Conservation (phyloP, 2,888 invertebrate genomes). For the Strigamia maritima region DNA sequence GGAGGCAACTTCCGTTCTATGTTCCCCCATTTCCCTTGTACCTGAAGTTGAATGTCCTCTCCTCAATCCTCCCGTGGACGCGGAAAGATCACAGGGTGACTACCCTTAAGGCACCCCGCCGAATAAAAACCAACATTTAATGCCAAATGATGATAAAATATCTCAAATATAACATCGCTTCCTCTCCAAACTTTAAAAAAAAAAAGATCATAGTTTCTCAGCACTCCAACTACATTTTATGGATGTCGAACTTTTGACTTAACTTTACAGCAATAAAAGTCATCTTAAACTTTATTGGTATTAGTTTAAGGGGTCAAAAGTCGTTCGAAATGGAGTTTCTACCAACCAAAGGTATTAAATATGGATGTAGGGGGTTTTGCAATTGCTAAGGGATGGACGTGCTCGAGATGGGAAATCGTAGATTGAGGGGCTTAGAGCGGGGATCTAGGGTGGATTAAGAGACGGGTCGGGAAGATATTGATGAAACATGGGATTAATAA, state of each 20-base stretch:
- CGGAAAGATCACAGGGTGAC: neutral
- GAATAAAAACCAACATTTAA: neutral
- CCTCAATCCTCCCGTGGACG: neutral
- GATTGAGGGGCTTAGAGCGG: neutral
- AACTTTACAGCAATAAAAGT: slow-evolving; percentile 6
- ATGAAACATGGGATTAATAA: slow-evolving; percentile 15
- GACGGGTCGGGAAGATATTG: slow-evolving; percentile 13
- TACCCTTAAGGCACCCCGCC: neutral
- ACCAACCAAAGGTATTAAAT: slow-evolving; percentile 20
- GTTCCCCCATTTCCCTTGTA: slow-evolving; percentile 26
- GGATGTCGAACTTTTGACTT: slow-evolving; percentile 22
- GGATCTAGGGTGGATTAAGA: neutral
- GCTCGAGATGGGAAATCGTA: slow-evolving; percentile 1
- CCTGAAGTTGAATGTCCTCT: slow-evolving; percentile 31
- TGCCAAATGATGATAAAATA: slow-evolving; percentile 18
- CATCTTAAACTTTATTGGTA: slow-evolving; percentile 20
- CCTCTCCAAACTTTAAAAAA: neutral
- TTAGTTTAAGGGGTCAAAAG: slow-evolving; percentile 29
- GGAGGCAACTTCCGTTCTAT: slow-evolving; percentile 27
- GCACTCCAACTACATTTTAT: neutral
- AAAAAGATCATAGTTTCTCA: neutral
- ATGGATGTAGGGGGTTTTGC: slow-evolving; percentile 32
- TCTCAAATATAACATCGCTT: neutral
- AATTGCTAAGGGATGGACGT: slow-evolving; percentile 9
- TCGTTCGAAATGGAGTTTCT: neutral